Base-by-base conservation (phyloP, 2,113 vertebrate genomes). In the Casuarius casuarius region DNA sequence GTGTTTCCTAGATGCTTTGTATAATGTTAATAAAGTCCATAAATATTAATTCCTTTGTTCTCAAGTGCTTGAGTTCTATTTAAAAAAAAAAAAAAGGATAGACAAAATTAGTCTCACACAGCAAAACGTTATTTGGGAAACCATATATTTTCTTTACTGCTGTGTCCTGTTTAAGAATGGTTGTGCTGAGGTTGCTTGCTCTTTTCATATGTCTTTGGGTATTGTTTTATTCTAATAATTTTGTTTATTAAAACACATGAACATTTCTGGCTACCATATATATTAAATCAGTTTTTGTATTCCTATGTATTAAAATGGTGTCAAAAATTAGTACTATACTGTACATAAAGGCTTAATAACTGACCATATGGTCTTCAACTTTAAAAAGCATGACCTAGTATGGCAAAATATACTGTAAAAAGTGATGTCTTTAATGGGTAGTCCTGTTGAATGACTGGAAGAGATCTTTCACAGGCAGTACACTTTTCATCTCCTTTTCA, bases 181-280 rank as follows among this genome's bases (percentile, higher is more conserved):
- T 61, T 19, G 25, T 62, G 17, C 65, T 86, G 42, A 73, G 28
- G 5, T 88, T 94, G 18, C 48, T n/a, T 80, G 3, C 62, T 76
- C 35, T 38, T 79, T 88, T 65, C 1, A 0, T 42, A 61, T 38
- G 2, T 52, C 17, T 70, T 66, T 79, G 48, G n/a, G 6, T 82
- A 54, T 87, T 81, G 33, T 33, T 90, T 89, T 77, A 66, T 84
- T 81, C 7, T 78, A 85, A 44, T 8, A 67, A 38, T 8, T 61
- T 68, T 20, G 10, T 81, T 5, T 52, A 48, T 7, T 48, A 31
- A 14, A 79, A 2, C 1, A 4, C 2, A 0, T 54, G 52, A 26
- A 19, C 85, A 56, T 76, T 76, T 86, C 58, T 92, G 23, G 7
- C 13, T 51, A 12, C n/a, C 3, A 12, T 49, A 5, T 52, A 6